Evolutionary conservation across 2,113 vertebrate genomes (phyloP).

Genomic region (Mungos mungo): DNA sequence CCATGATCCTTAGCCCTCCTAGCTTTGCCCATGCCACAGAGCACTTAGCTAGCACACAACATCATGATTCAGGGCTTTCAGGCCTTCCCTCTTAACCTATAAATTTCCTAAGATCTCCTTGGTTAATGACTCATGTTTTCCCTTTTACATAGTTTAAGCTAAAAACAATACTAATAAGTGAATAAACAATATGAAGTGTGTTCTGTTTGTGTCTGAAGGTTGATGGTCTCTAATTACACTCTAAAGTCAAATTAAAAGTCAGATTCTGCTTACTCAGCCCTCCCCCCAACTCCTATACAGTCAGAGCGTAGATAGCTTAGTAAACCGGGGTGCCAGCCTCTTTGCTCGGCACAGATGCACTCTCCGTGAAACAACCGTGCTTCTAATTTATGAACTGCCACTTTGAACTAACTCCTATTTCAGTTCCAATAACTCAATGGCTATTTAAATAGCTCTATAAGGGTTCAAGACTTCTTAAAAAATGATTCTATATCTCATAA

Average conservation of each 20-base stretch:
- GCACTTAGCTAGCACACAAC: neutral
- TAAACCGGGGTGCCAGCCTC: neutral
- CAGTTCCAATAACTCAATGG: constrained; percentile 65
- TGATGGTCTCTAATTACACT: neutral
- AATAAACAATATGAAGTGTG: neutral
- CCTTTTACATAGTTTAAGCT: neutral
- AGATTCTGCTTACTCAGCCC: neutral
- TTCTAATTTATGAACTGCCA: constrained; percentile 71
- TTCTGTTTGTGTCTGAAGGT: neutral
- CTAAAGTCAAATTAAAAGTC: constrained; percentile 35
- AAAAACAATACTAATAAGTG: neutral
- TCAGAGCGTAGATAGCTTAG: neutral
- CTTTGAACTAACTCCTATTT: constrained; percentile 69
- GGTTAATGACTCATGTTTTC: neutral
- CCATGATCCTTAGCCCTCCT: neutral
- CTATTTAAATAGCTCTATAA: constrained; percentile 73
- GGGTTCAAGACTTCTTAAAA: constrained; percentile 68
- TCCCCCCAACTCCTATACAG: neutral
- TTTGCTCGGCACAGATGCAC: neutral
- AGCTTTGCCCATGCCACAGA: neutral
- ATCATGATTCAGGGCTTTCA: neutral
- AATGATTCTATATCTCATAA: constrained; percentile 64
- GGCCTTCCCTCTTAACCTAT: neutral
- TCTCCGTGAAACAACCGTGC: constrained; percentile 60
- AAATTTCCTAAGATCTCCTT: neutral